A percentile compares a stretch with the other conserved stretches of the same genome.
These are phyloP conservation scores for Probosciger aterrimus DNA, from an alignment of 2,113 vertebrate genomes.

Conservation along the genomic window DNA sequence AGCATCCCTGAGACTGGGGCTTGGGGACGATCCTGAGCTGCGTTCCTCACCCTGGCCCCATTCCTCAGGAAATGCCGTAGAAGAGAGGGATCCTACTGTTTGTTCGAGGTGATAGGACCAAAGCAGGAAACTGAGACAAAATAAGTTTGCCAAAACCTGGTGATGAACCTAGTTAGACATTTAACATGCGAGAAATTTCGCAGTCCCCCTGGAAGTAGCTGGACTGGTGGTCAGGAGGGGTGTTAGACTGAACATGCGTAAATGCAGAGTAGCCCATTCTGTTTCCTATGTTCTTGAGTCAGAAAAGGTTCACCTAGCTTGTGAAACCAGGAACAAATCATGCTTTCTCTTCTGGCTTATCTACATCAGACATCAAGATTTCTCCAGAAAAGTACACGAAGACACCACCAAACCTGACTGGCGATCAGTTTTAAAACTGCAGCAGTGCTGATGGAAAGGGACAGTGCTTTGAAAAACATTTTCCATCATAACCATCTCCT, in stretches of 20 bases:
- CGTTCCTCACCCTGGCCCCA: not conserved
- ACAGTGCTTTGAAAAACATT: not conserved
- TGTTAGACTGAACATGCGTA: not conserved
- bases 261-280: not conserved
- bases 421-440: not conserved
- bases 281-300: not conserved
- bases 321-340: not conserved
- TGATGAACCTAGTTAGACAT: not conserved
- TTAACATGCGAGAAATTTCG: fast-evolving
- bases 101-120: not conserved
- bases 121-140: not conserved
- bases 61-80: not conserved
- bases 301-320: not conserved
- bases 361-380: not conserved
- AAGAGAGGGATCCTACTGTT: not conserved
- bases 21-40: fast-evolving
- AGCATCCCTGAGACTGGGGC: not conserved
- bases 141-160: not conserved
- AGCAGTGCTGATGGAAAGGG: not conserved
- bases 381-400: not conserved
- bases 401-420: not conserved
- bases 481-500: not conserved
- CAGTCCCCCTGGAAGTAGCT: not conserved
- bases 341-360: not conserved
- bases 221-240: too few species aligned